Evolutionary conservation across 2,888 invertebrate species (phyloP).

Genomic region (Hirtodrosophila cameraria): DNA sequence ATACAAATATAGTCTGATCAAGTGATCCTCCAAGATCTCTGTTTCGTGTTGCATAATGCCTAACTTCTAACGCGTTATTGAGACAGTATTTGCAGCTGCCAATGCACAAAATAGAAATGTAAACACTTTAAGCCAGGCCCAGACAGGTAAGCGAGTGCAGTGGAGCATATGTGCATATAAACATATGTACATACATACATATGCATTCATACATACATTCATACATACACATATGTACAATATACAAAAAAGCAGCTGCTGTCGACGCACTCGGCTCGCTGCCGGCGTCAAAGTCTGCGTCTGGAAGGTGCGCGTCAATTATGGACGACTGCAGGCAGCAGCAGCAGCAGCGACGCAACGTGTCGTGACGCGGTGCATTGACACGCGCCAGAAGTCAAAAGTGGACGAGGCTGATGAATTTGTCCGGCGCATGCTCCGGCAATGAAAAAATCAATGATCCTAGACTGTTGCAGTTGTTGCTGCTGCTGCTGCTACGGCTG

Average conservation of each 20-base stretch:
- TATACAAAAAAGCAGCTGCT: conserved; percentile 58
- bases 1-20: no score
- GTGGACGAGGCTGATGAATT: conserved; percentile 27
- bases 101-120: conserved; percentile 16
- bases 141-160: conserved; percentile 47
- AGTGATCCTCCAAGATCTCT: no score
- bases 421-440: conserved; percentile 61
- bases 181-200: background rate
- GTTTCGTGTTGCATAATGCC: background rate
- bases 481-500: conserved; percentile 8
- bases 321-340: no score
- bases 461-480: conserved; percentile 35
- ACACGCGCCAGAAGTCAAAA: conserved; percentile 64
- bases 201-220: background rate
- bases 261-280: conserved; percentile 34
- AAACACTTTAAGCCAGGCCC: conserved; percentile 32
- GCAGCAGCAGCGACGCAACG: conserved; percentile 33
- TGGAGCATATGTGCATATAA: conserved; percentile 33
- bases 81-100: conserved; percentile 41
- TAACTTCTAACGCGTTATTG: background rate
- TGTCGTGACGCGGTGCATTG: conserved; percentile 67
- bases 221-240: background rate
- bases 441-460: conserved; percentile 72
- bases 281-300: conserved; percentile 37
- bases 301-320: conserved; percentile 51